phyloP scores from a whole-genome alignment of 2,113 vertebrate genomes.

The Eulemur macaco region DNA sequence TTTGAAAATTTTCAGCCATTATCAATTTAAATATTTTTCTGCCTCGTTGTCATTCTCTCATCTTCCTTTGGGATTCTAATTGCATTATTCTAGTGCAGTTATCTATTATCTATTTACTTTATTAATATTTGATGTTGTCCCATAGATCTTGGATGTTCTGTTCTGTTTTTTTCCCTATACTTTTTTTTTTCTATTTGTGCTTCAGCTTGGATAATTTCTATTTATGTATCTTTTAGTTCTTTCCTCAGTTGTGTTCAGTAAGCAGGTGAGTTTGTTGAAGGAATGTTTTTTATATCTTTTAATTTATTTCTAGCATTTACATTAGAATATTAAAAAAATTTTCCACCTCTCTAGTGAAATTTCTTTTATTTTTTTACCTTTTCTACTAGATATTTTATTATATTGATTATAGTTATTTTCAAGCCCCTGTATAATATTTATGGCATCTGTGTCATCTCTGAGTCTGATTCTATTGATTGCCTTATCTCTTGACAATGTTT shows the following conservation, averaged over 20 bases:
- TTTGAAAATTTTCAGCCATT: not conserved
- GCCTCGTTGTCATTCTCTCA: not conserved
- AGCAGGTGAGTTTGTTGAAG: not conserved
- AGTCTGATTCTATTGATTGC: not conserved
- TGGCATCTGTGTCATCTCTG: not conserved
- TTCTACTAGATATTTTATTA: not conserved
- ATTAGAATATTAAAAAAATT: not conserved
- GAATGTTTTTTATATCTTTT: not conserved
- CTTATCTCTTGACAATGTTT: not conserved
- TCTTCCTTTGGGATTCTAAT: not conserved
- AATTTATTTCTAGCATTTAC: not conserved
- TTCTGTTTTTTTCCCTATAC: not conserved
- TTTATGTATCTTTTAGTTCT: not conserved
- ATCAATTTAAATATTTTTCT: not conserved
- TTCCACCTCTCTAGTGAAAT: not conserved
- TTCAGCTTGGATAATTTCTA: not conserved
- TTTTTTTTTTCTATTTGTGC: not conserved
- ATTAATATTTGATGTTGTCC: not conserved
- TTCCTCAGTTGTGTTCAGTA: not conserved
- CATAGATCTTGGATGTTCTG: not conserved
- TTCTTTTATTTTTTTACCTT: not conserved
- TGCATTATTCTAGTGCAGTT: not conserved
- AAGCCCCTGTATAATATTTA: not conserved
- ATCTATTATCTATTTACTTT: too few relatives aligned
- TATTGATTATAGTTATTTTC: not conserved